These are phyloP conservation scores for Cladopsammia gracilis DNA, from an alignment of 64 coral and sea anemone genomes.

Conservation along the genomic window DNA sequence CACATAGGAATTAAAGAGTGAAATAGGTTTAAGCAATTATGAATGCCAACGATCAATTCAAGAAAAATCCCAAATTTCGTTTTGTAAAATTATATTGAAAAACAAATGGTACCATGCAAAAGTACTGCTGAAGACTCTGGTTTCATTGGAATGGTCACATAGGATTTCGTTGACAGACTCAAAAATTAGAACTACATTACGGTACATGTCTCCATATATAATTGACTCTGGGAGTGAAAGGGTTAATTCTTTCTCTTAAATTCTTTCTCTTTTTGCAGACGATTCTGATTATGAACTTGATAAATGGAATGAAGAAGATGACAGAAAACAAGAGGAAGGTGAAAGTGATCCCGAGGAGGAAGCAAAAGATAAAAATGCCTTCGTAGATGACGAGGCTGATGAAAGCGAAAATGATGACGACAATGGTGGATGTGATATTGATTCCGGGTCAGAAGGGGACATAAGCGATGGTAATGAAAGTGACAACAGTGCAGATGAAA, in stretches of 20 bases:
- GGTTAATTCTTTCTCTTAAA: neutral
- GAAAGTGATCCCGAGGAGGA: slow-evolving; percentile 37
- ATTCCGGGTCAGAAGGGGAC: slow-evolving; percentile 93
- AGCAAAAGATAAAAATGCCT: slow-evolving; percentile 18
- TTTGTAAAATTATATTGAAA: no score
- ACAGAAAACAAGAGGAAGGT: slow-evolving; percentile 85
- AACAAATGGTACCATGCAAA: no score
- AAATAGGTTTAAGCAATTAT: no score
- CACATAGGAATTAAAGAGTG: no score
- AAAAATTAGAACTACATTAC: no score
- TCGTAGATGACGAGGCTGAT: slow-evolving; percentile 50
- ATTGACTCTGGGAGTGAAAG: no score
- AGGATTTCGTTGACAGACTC: no score
- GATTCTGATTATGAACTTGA: slow-evolving; percentile 97
- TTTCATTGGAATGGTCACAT: no score
- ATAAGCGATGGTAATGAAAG: slow-evolving; percentile 79
- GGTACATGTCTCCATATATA: no score
- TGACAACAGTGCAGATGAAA: slow-evolving; percentile 59
- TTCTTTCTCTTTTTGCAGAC: neutral
- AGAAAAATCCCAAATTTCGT: no score
- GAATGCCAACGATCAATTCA: no score
- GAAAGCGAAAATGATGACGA: slow-evolving; percentile 34
- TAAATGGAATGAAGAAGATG: slow-evolving; percentile 92
- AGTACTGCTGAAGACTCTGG: no score
- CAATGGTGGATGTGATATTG: slow-evolving; percentile 18